Percentiles rank a stretch among this genome's conserved stretches.
These are phyloP conservation scores for Psittacula derbiana DNA, from an alignment of 2,797 vertebrate genomes.

Conservation along the genomic window DNA sequence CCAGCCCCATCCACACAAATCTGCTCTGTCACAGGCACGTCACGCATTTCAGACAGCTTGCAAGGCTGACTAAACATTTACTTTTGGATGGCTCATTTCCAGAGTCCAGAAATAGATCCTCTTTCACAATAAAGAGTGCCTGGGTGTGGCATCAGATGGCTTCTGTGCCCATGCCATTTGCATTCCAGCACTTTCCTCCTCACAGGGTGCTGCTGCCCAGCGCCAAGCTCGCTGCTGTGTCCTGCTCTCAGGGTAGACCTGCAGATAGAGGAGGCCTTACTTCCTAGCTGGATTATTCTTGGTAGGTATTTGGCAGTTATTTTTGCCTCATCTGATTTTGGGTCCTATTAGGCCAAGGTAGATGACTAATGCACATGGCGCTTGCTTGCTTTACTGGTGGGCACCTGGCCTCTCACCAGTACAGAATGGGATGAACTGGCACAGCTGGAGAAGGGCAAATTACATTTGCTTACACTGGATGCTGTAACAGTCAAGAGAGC, in stretches of 20 bases:
- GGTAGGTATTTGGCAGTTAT: background rate
- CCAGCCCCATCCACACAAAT: background rate
- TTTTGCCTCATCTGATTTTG: background rate
- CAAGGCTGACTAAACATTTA: slow-evolving; percentile 55
- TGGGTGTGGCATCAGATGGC: background rate
- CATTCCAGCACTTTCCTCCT: background rate
- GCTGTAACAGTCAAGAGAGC: background rate
- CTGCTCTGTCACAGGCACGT: background rate
- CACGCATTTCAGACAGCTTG: background rate
- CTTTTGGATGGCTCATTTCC: slow-evolving; percentile 45
- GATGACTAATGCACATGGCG: background rate
- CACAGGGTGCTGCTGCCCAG: background rate
- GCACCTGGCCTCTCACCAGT: background rate
- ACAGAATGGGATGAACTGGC: background rate
- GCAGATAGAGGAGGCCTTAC: background rate
- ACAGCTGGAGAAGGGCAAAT: background rate
- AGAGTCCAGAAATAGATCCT: slow-evolving; percentile 31
- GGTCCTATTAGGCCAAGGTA: background rate
- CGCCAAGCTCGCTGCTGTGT: accelerated
- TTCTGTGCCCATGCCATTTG: background rate
- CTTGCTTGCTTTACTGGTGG: background rate
- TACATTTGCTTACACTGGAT: background rate
- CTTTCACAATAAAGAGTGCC: background rate
- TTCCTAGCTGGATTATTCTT: background rate
- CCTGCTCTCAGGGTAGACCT: background rate